Percentiles rank a stretch among this genome's conserved stretches.
Evolutionary conservation across 2,113 vertebrate genomes (phyloP).

Genomic region (Ptyas mucosa): DNA sequence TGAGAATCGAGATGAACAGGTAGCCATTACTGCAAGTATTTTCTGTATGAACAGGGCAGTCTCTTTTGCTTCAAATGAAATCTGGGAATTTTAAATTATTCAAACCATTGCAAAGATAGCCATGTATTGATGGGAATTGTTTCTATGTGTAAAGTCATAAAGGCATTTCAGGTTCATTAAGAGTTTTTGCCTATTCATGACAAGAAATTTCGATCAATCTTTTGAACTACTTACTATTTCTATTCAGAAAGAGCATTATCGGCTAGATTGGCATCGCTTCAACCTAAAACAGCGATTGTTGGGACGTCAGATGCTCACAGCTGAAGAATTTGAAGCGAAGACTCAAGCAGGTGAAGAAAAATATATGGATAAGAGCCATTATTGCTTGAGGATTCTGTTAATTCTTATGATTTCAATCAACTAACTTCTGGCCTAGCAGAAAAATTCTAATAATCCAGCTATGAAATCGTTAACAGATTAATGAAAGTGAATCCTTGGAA

Average conservation of each 20-base stretch:
- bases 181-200: neutral
- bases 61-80: neutral
- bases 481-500: neutral
- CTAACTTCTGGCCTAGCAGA: neutral
- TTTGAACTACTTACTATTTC: neutral
- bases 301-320: slow-evolving; percentile 64
- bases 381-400: neutral
- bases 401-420: neutral
- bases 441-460: neutral
- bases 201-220: neutral
- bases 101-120: neutral
- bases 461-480: neutral
- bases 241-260: slow-evolving; percentile 88
- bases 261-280: slow-evolving; percentile 94
- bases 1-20: slow-evolving; percentile 87
- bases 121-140: neutral
- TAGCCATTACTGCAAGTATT: slow-evolving; percentile 30
- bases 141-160: neutral
- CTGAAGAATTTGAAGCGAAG: slow-evolving; percentile 86
- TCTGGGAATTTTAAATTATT: neutral
- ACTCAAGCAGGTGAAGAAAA: slow-evolving; percentile 69
- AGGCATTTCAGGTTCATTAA: neutral
- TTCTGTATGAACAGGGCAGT: neutral
- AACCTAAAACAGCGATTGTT: slow-evolving; percentile 86
- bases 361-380: neutral